These are phyloP conservation scores for Stenurella melanura DNA, from an alignment of 2,888 invertebrate genomes.

Conservation along the genomic window DNA sequence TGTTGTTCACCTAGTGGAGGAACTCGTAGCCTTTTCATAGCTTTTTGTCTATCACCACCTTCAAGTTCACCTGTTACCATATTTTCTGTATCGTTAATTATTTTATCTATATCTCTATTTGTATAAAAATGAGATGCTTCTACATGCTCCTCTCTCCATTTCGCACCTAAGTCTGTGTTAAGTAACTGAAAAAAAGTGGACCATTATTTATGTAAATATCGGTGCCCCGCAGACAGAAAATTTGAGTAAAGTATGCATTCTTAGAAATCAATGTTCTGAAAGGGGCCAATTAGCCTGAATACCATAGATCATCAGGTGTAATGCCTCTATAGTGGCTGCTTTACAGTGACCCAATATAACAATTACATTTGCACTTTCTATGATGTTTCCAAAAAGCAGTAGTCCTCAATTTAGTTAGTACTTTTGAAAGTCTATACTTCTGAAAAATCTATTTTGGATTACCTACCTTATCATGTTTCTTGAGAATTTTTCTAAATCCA, in stretches of 20 bases:
- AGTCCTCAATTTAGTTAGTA: too few species aligned
- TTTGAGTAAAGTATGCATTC: too few species aligned
- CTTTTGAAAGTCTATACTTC: too few species aligned
- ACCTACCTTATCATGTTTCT: slow-evolving; percentile 91
- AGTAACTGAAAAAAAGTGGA: slow-evolving; percentile 72
- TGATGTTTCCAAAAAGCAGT: too few species aligned
- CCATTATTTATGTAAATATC: background rate
- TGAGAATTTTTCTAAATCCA: slow-evolving; percentile 92
- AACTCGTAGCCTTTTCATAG: slow-evolving; percentile 90
- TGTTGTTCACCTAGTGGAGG: slow-evolving; percentile 90
- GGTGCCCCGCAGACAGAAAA: too few species aligned
- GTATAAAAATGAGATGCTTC: slow-evolving; percentile 89
- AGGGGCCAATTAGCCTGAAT: too few species aligned
- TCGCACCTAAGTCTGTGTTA: slow-evolving; percentile 79
- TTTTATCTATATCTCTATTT: slow-evolving; percentile 88
- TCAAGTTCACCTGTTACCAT: slow-evolving; percentile 83
- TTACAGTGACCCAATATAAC: too few species aligned
- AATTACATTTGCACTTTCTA: too few species aligned
- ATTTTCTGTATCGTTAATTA: slow-evolving; percentile 87
- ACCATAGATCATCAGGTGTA: too few species aligned
- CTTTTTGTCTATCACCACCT: slow-evolving; percentile 87
- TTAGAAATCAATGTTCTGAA: too few species aligned
- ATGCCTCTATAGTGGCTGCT: too few species aligned
- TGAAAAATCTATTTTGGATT: too few species aligned
- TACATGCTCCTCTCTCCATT: slow-evolving; percentile 86